These are phyloP conservation scores for Scaptomyza pallida DNA, from an alignment of 1,140 invertebrate species.

Conservation along the genomic window DNA sequence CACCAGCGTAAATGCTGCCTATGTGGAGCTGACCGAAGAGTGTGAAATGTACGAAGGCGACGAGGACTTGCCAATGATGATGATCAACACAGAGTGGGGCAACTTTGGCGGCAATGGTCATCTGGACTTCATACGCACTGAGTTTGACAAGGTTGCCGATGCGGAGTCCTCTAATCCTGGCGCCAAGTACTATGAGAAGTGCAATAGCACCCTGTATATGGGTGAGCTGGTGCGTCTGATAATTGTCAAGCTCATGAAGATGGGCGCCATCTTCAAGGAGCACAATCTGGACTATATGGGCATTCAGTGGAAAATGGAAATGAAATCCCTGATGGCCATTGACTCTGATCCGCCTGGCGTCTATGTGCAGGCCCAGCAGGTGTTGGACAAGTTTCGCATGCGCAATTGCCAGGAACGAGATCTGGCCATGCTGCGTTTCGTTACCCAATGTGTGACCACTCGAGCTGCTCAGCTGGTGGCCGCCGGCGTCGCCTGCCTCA, in stretches of 20 bases:
- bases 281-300: constrained; percentile 47
- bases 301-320: constrained; percentile 87
- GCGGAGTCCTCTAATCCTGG: constrained; percentile 90
- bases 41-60: constrained; percentile 85
- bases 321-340: constrained; percentile 98
- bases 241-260: constrained; percentile 43
- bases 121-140: constrained; percentile 93
- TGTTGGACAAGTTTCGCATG: constrained; percentile 93
- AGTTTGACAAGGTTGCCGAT: constrained; percentile 94
- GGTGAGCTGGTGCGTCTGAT: constrained; percentile 90
- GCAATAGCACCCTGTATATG: constrained; percentile 96
- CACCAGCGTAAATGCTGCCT: constrained; percentile 98
- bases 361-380: constrained; percentile 92
- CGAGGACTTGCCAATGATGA: constrained; percentile 86
- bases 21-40: constrained; percentile 90
- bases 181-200: constrained; percentile 94
- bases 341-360: constrained; percentile 92
- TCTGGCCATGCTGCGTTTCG: constrained; percentile 93
- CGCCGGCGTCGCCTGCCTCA: constrained; percentile 91
- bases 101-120: constrained; percentile 96
- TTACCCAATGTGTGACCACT: constrained; percentile 94
- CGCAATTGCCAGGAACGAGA: constrained; percentile 92
- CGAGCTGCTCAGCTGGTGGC: constrained; percentile 96
- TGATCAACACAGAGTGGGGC: constrained; percentile 98
- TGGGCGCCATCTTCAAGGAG: constrained; percentile 44